Evolutionary conservation across 2,797 vertebrate genomes (phyloP), one percentile per base, ranked within the genome.

Genomic region (Carduelis carduelis): DNA sequence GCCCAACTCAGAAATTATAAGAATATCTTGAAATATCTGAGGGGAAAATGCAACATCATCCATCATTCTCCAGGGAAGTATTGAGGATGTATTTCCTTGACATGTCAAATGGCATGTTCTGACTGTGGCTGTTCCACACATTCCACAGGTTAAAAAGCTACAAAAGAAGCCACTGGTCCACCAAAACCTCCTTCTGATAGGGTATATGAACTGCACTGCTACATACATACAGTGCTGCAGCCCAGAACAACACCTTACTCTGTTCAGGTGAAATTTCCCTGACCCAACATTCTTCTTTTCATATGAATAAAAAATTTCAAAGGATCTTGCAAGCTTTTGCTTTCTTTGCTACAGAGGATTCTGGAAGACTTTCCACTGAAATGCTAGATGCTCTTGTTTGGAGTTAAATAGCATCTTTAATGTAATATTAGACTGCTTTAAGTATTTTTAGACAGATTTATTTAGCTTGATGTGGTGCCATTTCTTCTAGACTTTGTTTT

Each of bases 11-110:
- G 63, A n/a, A 88, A 64, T 13, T 1, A 9, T 1, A 26, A 27
- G 4, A 71, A 27, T 2, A 5, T 14, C 50, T 32, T 37, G 28
- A 59, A 69, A 76, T 3, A 11, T 1, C 22, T 18, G 28, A 20
- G 10, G 1, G 5, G 2, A 4, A 30, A 30, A 5, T 7, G 37
- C 26, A 49, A 4, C 1, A 44, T 2, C 4, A 10, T 8, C 12
- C 16, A 76, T 53, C 27, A 26, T 39, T 86, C 41, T 65, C 50
- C 43, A 66, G 43, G 63, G 27, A 50, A 75, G 43, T 4, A 7
- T 0, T 49, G 35, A 37, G 37, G 11, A 41, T 50, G 4, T 23
- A 12, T 87, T 90, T 76, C 70, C 47, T 59, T 23, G 32, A 50
- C 32, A 34, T 59, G 32, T 14, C 49, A 35, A 53, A 87, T 9